Evolutionary conservation across 2,888 invertebrate species (phyloP).

Genomic region (Parascotia fuliginaria): DNA sequence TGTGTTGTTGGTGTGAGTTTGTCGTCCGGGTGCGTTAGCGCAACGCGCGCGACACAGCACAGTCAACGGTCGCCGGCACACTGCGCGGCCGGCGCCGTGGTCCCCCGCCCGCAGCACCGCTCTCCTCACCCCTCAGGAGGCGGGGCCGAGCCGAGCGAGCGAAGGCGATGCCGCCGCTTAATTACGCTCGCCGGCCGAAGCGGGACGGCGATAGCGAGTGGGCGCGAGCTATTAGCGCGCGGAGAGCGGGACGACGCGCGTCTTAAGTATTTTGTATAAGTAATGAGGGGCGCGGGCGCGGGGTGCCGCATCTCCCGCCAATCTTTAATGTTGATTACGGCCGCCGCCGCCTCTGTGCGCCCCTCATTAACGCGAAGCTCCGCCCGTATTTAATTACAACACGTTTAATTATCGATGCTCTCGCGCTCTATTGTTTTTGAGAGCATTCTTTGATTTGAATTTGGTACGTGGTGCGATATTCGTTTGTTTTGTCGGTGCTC

Average conservation of each 20-base stretch:
- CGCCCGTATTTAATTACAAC: slow-evolving; percentile 83
- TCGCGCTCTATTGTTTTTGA: slow-evolving; percentile 62
- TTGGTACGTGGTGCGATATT: slow-evolving; percentile 41
- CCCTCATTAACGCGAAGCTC: slow-evolving; percentile 83
- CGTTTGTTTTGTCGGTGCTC: slow-evolving; percentile 44
- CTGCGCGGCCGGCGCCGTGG: slow-evolving; percentile 73
- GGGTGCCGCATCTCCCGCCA: slow-evolving; percentile 84
- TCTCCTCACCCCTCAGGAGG: slow-evolving; percentile 67
- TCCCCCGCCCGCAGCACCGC: slow-evolving; percentile 59
- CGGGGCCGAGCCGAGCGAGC: slow-evolving; percentile 73
- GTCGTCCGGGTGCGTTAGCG: slow-evolving; percentile 68
- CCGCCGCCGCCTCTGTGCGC: slow-evolving; percentile 80
- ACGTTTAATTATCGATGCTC: slow-evolving; percentile 70
- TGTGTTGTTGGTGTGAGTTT: slow-evolving; percentile 74
- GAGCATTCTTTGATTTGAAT: slow-evolving; percentile 53
- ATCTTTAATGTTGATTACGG: slow-evolving; percentile 85
- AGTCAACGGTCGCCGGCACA: slow-evolving; percentile 83
- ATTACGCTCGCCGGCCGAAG: slow-evolving; percentile 82
- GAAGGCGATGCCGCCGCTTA: slow-evolving; percentile 84
- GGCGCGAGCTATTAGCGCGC: slow-evolving; percentile 88
- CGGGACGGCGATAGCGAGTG: slow-evolving; percentile 83
- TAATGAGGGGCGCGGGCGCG: slow-evolving; percentile 85
- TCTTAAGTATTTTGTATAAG: slow-evolving; percentile 87
- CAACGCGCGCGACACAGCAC: slow-evolving; percentile 75
- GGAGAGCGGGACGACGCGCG: slow-evolving; percentile 87